phyloP scores from a whole-genome alignment of 2,113 vertebrate species.

The Spilogale gracilis region DNA sequence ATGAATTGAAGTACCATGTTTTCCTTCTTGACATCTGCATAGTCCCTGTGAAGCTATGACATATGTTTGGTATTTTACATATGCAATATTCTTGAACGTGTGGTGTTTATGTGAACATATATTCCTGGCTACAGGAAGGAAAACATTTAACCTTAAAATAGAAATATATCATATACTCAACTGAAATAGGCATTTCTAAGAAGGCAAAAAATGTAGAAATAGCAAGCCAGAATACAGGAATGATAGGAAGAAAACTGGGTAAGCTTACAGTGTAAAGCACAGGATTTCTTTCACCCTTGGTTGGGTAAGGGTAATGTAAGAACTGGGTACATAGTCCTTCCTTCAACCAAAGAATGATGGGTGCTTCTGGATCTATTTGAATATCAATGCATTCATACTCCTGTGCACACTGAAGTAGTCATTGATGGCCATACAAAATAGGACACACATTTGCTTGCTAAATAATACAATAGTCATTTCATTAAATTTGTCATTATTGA shows the following conservation, averaged over 20 bases:
- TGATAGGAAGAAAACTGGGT: not conserved
- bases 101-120: not conserved
- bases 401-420: not conserved
- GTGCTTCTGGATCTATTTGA: conserved; percentile 22
- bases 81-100: not conserved
- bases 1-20: not conserved
- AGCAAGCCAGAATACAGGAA: not conserved
- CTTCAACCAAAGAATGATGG: not conserved
- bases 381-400: conserved; percentile 28
- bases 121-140: not conserved
- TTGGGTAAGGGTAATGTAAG: not conserved
- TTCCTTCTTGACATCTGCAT: not conserved
- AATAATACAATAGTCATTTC: conserved; percentile 69
- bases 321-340: not conserved
- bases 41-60: not conserved
- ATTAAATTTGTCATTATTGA: conserved; percentile 74
- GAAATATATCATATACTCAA: not conserved
- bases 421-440: conserved; percentile 62
- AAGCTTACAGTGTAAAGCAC: not conserved
- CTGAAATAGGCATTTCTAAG: not conserved
- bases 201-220: not conserved
- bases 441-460: conserved; percentile 8
- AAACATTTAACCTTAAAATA: conserved; percentile 1
- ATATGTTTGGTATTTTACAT: not conserved
- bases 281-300: not conserved